Base-by-base conservation (phyloP, 2,797 vertebrate species). In the Enoplosus armatus region DNA sequence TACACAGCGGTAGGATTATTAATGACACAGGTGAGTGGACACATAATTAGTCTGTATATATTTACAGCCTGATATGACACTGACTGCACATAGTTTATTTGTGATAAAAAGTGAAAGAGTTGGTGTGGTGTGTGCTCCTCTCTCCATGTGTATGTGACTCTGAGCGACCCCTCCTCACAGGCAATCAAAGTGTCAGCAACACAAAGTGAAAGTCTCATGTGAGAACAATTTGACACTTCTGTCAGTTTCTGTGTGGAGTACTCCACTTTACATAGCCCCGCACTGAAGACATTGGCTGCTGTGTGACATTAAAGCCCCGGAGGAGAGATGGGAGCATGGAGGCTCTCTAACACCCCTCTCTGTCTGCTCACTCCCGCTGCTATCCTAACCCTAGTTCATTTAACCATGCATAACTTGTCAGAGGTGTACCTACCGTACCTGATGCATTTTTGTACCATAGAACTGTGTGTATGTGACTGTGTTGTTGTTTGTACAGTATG, bases 1-100 rank as follows among this genome's bases (percentile, higher is more conserved):
- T 86, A 89, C 89, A 77, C 83, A 79, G 86, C 88, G 77, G 79
- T 80, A 75, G 56, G 48, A 90, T 92, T 87, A 90, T 92, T 90
- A 91, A 90, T 89, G 87, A 91, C 81, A 72, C 79, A 77, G 77
- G 83, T 86, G 87, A 92, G 80, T 85, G 85, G 60, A 73, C 83
- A 58, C 62, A 89, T 90, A 72, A 41, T 31, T 20, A 82, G 86
- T 82, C 76, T 75, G 31, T 33, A 54, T 89, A 61, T 81, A 73
- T 89, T 89, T 90, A 71, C 87, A 55, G 53, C n/a, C 62, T 41
- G 73, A 83, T 77, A 7, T 75, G 75, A 84, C 15, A 47, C 37
- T 59, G 68, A 64, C 78, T 59, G 66, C 48, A 22, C 60, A 48
- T 47, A 66, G 50, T 78, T 79, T 82, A 79, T 79, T 80, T 83